These are phyloP conservation scores for Ammodytes marinus DNA, from an alignment of 2,113 vertebrate genomes.

Conservation along the genomic window DNA sequence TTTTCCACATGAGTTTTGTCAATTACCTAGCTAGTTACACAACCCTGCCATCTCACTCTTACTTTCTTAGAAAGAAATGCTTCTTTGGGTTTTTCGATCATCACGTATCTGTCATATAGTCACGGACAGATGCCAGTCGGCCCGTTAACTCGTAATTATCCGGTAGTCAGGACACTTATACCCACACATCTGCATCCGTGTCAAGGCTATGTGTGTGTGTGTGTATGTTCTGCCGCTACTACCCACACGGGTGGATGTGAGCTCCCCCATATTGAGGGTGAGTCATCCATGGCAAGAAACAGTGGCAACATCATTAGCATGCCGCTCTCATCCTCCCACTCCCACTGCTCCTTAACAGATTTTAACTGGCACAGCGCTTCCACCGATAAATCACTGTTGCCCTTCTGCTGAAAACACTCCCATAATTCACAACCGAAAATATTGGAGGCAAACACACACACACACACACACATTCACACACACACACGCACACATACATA, in stretches of 20 bases:
- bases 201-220: conserved; percentile 17
- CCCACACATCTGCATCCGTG: conserved; percentile 32
- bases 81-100: conserved; percentile 4
- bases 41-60: conserved; percentile 33
- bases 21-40: conserved; percentile 66
- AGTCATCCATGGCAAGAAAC: conserved; percentile 82
- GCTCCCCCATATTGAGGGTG: conserved; percentile 78
- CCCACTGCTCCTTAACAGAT: conserved; percentile 77
- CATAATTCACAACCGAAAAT: conserved; percentile 67
- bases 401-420: conserved; percentile 60
- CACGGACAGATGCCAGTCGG: neutral
- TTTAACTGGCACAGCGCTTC: conserved; percentile 78
- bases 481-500: conserved; percentile 24
- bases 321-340: conserved; percentile 81
- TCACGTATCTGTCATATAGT: conserved; percentile 15
- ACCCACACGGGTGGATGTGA: conserved; percentile 73
- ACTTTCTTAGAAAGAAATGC: conserved; percentile 35
- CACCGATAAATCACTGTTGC: conserved; percentile 69
- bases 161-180: conserved; percentile 8
- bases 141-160: conserved; percentile 1
- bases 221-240: conserved; percentile 28
- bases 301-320: conserved; percentile 83
- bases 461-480: conserved; percentile 22
- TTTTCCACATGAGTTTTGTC: conserved; percentile 59
- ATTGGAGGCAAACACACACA: conserved; percentile 61